Base-by-base conservation (phyloP, 1,140 invertebrate species). In the Papilio glaucus region DNA sequence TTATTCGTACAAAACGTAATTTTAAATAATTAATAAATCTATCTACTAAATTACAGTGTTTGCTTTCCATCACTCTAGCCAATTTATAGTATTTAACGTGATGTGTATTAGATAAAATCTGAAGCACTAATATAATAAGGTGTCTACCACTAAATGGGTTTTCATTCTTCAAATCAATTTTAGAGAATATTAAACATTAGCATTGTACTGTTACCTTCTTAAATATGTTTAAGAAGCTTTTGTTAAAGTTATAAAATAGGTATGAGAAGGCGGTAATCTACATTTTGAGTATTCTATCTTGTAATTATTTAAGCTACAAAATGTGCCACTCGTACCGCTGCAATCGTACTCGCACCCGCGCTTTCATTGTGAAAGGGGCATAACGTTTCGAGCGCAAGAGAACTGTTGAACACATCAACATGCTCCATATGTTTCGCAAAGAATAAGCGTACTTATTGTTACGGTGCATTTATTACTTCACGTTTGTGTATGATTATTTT, bases 381-480 rank as follows among this genome's bases (percentile, higher is more conserved):
- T 38, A 63, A 63, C 37, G 15, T n/a, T 33, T 41, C 15, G 15
- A 63, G 33, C 61, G 61, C 37, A 21, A 63, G 33, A 39, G 33
- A 33, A 63, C 37, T 39, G 37, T 37, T 29, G 61, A 33, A 39
- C 15, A 39, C 33, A 33, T 39, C 37, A 1, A 37, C 33, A 63
- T 63, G 61, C 61, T 18, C 61, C 37, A 63, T 38, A 62, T 62
- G 60, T 63, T 63, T 10, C 15, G 15, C 10, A 39, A 39, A 9
- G 33, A 15, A 18, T 63, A 39, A 63, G 21, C 15, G 37, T 37
- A 63, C 10, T 63, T 63, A 63, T 63, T 63, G 33, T 63, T 63
- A 63, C 61, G 61, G 61, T 63, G 7, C 61, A 39, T 63, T 39
- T 38, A 63, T 63, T 53, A 18, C 18, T 37, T 62, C 6, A 39